Evolutionary conservation across 2,888 invertebrate species (phyloP), one percentile per base, ranked within the genome.

Genomic region (Nycteola revayana): DNA sequence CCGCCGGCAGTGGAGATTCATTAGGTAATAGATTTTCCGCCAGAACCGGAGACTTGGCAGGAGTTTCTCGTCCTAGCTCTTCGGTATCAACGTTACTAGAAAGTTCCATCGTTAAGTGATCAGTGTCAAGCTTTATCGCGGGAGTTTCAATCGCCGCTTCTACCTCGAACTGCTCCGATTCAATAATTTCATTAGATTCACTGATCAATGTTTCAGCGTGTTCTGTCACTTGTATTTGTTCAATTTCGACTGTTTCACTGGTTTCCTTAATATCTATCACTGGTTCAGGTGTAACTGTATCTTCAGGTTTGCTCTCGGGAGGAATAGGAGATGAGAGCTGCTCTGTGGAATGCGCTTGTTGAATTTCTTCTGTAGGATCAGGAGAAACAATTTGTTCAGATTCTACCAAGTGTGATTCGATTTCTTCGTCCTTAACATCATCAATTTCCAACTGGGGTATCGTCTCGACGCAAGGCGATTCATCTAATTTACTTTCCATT

Each of bases 401-500:
- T 24, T 48, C 49, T 1, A 33, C 22, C 34, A 45, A 35, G 18
- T 44, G 42, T 30, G 53, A 43, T 41, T 49, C 50, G 10, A 35
- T 28, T 34, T 44, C 38, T 34, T 33, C 38, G 25, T 49, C 49
- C 9, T 42, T 49, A 6, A 35, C 22, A 10, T 42, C 35, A 39
- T 57, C 46, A 28, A 48, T 20, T 14, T 31, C 35, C 9, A 54
- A 36, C 28, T 58, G 49, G 26, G 37, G 36, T 25, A 32, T 57
- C 17, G 51, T 48, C 38, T 74, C 72, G 28, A 55, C 59, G 35
- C 58, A 48, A 7, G 73, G 72, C 6, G 72, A 71, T 21, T 77
- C 78, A 25, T 81, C 79, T 17, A 60, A 46, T 58, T 78, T 79
- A 37, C 63, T 73, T 34, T 79, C 80, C 67, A 77, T 75, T 39